A percentile compares a stretch with the other conserved stretches of the same genome.
These are phyloP conservation scores for Cheilosia grossa DNA, from an alignment of 2,888 invertebrate species.

Conservation along the genomic window DNA sequence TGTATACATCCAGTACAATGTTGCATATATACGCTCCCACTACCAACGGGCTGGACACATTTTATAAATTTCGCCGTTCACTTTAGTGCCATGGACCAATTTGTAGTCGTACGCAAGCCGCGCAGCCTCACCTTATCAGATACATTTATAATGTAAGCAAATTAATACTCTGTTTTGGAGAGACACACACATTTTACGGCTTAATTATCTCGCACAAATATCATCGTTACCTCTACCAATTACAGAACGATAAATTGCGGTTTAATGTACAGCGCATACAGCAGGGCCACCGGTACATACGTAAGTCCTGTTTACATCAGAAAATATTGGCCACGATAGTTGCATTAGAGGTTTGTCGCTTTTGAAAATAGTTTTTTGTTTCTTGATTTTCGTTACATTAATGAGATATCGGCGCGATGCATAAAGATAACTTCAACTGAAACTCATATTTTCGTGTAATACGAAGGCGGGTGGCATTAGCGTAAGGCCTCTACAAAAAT, in stretches of 20 bases:
- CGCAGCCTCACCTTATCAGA: conserved; percentile 41
- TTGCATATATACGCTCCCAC: not conserved
- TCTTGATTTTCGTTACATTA: not conserved
- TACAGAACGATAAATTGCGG: conserved; percentile 34
- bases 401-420: not conserved
- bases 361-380: not conserved
- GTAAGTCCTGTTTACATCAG: not conserved
- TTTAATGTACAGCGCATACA: not conserved
- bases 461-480: not conserved
- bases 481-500: too few species aligned
- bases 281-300: not conserved
- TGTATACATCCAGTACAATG: too few species aligned
- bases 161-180: conserved; percentile 50
- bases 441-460: conserved; percentile 1
- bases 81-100: conserved; percentile 36
- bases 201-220: conserved; percentile 43
- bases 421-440: conserved; percentile 10
- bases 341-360: too few species aligned
- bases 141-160: conserved; percentile 50
- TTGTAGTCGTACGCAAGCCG: conserved; percentile 35
- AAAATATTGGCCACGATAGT: not conserved
- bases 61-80: conserved; percentile 46
- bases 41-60: not conserved
- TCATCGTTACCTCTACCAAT: conserved; percentile 40
- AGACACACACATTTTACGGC: conserved; percentile 39